Percentiles rank a stretch among this genome's conserved stretches.
Conservation (phyloP, 2,113 vertebrate species). For the Steatornis caripensis region DNA sequence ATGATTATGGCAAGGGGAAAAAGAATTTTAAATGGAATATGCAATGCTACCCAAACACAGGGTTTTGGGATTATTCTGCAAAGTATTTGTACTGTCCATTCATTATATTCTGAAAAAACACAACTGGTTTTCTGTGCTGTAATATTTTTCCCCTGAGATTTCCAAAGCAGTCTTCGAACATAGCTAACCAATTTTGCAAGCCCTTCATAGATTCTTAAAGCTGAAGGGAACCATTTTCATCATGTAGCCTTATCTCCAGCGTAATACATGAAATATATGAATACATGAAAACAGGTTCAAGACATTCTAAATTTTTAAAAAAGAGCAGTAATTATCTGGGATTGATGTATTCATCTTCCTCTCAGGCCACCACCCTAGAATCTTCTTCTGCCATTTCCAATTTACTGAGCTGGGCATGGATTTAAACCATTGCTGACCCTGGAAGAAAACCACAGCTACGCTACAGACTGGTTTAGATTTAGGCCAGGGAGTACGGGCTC, state of each 20-base stretch:
- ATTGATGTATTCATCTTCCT: constrained; percentile 23
- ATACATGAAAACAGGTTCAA: neutral
- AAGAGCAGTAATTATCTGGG: constrained; percentile 10
- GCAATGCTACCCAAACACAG: neutral
- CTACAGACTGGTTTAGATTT: constrained; percentile 50
- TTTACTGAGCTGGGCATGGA: constrained; percentile 31
- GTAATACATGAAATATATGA: neutral
- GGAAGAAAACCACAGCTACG: neutral
- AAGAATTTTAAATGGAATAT: neutral
- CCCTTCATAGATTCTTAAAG: neutral
- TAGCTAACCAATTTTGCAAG: neutral
- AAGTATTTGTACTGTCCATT: neutral
- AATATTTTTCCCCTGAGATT: neutral
- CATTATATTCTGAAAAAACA: neutral
- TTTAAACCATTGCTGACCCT: constrained; percentile 58
- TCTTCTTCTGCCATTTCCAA: constrained; percentile 53
- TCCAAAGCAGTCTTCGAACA: neutral
- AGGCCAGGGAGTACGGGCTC: neutral
- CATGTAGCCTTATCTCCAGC: neutral
- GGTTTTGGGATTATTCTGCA: neutral
- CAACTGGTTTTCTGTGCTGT: neutral
- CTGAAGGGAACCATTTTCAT: constrained; percentile 2
- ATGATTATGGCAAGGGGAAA: neutral
- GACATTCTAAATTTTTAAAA: neutral
- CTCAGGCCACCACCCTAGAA: neutral